Evolutionary conservation across 2,797 vertebrate species (phyloP), one percentile per base, ranked within the genome.

Genomic region (Pangasius larnaudii): DNA sequence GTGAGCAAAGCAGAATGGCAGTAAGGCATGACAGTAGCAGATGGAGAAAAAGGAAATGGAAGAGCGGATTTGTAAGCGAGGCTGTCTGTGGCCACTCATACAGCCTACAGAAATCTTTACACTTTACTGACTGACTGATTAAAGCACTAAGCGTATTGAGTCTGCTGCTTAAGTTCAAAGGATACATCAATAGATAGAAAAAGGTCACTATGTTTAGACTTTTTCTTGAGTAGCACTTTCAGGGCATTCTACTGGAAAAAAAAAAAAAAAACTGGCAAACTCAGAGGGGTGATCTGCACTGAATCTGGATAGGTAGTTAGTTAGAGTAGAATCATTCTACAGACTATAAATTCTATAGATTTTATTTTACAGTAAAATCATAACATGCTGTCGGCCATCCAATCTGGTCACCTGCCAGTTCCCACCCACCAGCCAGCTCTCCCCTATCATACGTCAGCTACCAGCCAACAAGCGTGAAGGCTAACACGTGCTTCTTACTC

Each of bases 21-120:
- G 78, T 87, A 46, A 87, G 86, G n/a, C 63, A 87, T 87, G 33
- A 87, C 39, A 49, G 78, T 16, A 36, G 65, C 51, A 81, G 78
- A 72, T 87, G 33, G 77, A 78, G 74, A 11, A 65, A 80, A 71
- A 69, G 51, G 18, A 33, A 72, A 42, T 56, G n/a, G 77, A 30
- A 30, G 63, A 69, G 46, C 18, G 61, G 39, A 58, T 80, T 81
- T 58, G 75, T 75, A 49, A 75, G 22, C 22, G 24, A 49, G 42
- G 72, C 72, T 14, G 42, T 75, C 11, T 22, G 39, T 27, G 42
- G 39, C 13, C 24, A 0, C 5, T 51, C 27, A 8, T 77, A 77
- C 46, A n/a, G 14, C 49, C 27, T 30, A 53, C 75, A 33, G 49
- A 78, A 53, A 33, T 22, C 51, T 33, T 56, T 78, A 18, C 51